Percentiles rank a stretch among this genome's conserved stretches.
phyloP scores from a whole-genome alignment of 2,888 invertebrate species.

The Conops quadrifasciatus region DNA sequence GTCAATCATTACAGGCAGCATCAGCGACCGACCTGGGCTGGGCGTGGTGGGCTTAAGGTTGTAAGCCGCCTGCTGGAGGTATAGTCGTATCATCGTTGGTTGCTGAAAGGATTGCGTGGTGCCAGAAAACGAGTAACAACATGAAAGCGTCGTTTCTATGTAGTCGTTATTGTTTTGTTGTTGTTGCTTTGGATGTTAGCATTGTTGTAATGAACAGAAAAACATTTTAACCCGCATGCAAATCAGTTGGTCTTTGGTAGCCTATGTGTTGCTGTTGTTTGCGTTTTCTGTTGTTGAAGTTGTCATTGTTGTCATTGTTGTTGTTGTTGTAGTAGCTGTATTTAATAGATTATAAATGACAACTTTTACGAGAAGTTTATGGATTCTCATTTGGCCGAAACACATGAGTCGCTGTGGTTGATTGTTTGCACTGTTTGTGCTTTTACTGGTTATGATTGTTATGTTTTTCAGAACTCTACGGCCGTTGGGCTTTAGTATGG shows the following conservation, averaged over 20 bases:
- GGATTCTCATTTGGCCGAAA: conserved; percentile 19
- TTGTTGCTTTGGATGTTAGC: too few species aligned
- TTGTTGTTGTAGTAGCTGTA: conserved; percentile 26
- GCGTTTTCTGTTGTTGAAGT: conserved; percentile 17
- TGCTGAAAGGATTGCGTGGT: conserved; percentile 17
- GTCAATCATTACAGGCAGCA: conserved; percentile 37
- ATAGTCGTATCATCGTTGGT: neutral
- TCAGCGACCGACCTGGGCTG: neutral
- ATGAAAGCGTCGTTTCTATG: neutral
- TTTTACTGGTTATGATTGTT: too few species aligned
- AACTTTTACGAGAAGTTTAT: conserved; percentile 35
- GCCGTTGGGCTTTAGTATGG: too few species aligned
- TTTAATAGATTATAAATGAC: conserved; percentile 34
- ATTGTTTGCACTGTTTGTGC: neutral
- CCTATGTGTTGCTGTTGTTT: too few species aligned
- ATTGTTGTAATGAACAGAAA: too few species aligned
- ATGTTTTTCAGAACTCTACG: too few species aligned
- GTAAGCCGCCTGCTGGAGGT: conserved; percentile 26
- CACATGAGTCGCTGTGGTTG: conserved; percentile 13
- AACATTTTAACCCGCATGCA: too few species aligned
- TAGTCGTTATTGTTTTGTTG: conserved; percentile 7
- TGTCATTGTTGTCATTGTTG: conserved; percentile 8
- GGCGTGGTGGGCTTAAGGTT: conserved; percentile 24
- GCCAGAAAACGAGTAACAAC: neutral
- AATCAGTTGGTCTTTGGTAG: too few species aligned